Evolutionary conservation across 2,797 vertebrate species (phyloP).

Genomic region (Hoplostethus mediterraneus): DNA sequence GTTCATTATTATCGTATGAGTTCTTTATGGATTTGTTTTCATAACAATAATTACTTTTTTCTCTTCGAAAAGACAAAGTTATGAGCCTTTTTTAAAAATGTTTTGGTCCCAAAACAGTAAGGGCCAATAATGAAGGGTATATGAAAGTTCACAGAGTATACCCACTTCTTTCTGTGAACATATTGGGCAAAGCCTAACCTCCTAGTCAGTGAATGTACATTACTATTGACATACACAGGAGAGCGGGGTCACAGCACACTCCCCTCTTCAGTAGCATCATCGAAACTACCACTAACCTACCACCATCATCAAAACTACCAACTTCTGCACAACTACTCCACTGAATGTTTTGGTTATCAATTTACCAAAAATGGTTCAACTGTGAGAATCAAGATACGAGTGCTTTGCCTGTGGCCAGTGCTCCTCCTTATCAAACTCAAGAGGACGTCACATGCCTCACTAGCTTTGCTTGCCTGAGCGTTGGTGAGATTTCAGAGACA

Average conservation of each 20-base stretch:
- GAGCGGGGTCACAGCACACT: neutral
- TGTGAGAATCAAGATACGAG: too few relatives aligned
- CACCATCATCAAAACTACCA: too few relatives aligned
- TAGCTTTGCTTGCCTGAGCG: neutral
- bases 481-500: neutral
- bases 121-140: too few relatives aligned
- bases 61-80: too few relatives aligned
- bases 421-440: constrained; percentile 2
- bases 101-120: too few relatives aligned
- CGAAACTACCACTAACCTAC: neutral
- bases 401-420: neutral
- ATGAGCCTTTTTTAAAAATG: too few relatives aligned
- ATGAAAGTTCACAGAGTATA: neutral
- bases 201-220: too few relatives aligned
- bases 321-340: neutral
- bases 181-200: neutral
- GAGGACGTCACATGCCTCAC: neutral
- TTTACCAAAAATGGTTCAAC: neutral
- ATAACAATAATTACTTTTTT: too few relatives aligned
- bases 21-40: neutral
- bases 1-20: neutral
- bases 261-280: neutral
- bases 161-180: neutral
- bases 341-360: neutral
- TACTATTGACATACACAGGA: too few relatives aligned